Percentiles rank a stretch among this genome's conserved stretches.
phyloP scores from a whole-genome alignment of 2,888 invertebrate species.

The Rhingia rostrata region DNA sequence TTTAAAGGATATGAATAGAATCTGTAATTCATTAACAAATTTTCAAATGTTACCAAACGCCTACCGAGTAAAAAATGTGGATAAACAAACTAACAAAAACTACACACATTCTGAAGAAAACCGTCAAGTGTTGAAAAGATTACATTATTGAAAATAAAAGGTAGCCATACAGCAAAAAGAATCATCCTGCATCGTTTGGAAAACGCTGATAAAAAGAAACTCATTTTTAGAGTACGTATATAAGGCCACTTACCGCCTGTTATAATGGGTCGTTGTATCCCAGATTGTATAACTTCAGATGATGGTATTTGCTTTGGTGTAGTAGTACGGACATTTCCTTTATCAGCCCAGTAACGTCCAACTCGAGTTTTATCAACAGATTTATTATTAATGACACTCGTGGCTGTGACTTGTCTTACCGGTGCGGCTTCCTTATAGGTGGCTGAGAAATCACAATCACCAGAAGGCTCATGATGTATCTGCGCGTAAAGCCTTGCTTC shows the following conservation, averaged over 20 bases:
- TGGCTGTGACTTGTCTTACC: slow-evolving; percentile 76
- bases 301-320: slow-evolving; percentile 20
- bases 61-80: too few species aligned
- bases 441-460: slow-evolving; percentile 55
- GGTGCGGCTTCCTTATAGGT: slow-evolving; percentile 38
- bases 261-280: slow-evolving; percentile 3
- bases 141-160: too few species aligned
- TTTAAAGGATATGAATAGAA: too few species aligned
- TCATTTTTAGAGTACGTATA: not conserved
- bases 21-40: too few species aligned
- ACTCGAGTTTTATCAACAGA: slow-evolving; percentile 48
- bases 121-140: not conserved
- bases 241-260: slow-evolving; percentile 27
- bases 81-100: not conserved
- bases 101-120: slow-evolving; percentile 6
- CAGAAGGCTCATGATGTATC: slow-evolving; percentile 79
- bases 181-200: slow-evolving; percentile 37
- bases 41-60: too few species aligned
- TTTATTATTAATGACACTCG: slow-evolving; percentile 77
- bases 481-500: slow-evolving; percentile 81
- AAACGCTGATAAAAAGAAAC: slow-evolving; percentile 57
- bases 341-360: slow-evolving; percentile 76
- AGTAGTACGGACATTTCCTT: slow-evolving; percentile 15
- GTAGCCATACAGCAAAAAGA: not conserved
- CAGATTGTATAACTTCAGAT: slow-evolving; percentile 18